A percentile compares a stretch with the other conserved stretches of the same genome.
Evolutionary conservation across 2,113 vertebrate genomes (phyloP).

Genomic region (Phasianus colchicus): DNA sequence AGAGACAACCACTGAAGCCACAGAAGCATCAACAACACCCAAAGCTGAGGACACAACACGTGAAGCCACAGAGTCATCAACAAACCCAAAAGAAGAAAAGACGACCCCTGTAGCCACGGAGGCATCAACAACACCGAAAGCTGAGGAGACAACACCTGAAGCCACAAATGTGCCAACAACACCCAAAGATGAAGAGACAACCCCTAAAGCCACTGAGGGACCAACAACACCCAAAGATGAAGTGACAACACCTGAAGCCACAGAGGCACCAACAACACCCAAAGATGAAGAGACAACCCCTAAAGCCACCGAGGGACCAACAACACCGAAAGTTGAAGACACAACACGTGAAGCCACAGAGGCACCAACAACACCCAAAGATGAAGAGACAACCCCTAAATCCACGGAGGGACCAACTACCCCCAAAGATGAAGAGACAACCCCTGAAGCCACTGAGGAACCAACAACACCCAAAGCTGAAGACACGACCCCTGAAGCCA

Average conservation of each 20-base stretch:
- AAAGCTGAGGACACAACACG: not conserved
- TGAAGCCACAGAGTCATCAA: not conserved
- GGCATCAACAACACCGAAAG: not conserved
- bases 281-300: not conserved
- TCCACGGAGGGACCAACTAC: not conserved
- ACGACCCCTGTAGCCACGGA: not conserved
- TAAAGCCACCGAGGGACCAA: not conserved
- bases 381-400: no score
- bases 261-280: fast-evolving
- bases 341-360: not conserved
- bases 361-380: not conserved
- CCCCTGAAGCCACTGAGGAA: not conserved
- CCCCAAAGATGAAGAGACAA: not conserved
- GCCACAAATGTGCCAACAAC: no score
- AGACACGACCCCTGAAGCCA: no score
- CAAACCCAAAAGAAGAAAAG: fast-evolving
- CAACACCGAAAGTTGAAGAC: fast-evolving
- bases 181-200: fast-evolving
- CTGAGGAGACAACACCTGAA: fast-evolving
- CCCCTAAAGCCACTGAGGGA: not conserved
- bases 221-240: fast-evolving
- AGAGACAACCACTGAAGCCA: not conserved
- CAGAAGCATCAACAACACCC: not conserved
- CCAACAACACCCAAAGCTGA: not conserved
- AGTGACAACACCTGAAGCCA: not conserved